A percentile compares a stretch with the other conserved stretches of the same genome.
phyloP scores from a whole-genome alignment of 2,797 vertebrate species.

The Morelia viridis region DNA sequence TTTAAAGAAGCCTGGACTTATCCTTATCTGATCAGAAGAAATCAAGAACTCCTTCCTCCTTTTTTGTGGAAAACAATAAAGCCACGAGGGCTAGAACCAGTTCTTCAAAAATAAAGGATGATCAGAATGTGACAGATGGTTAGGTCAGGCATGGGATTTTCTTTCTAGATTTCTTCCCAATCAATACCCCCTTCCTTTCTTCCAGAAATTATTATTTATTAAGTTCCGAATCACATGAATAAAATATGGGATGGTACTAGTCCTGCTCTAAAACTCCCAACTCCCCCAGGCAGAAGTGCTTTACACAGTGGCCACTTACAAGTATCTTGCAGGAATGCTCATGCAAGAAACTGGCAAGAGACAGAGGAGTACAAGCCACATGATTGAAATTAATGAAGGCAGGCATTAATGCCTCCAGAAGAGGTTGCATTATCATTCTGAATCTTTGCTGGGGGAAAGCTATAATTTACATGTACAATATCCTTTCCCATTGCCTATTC shows the following conservation, averaged over 20 bases:
- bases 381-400: slow-evolving; percentile 70
- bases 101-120: neutral
- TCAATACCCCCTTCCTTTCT: slow-evolving; percentile 25
- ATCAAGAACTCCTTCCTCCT: neutral
- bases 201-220: slow-evolving; percentile 30
- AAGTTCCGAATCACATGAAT: slow-evolving; percentile 47
- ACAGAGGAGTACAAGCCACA: slow-evolving; percentile 53
- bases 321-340: slow-evolving; percentile 54
- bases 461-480: slow-evolving; percentile 58
- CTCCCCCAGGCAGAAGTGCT: slow-evolving; percentile 65
- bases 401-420: slow-evolving; percentile 62
- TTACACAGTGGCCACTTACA: slow-evolving; percentile 56
- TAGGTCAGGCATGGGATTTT: neutral
- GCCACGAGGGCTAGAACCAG: neutral
- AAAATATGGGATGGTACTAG: slow-evolving; percentile 52
- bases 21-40: neutral
- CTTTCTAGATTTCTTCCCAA: neutral
- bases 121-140: neutral
- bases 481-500: slow-evolving; percentile 58
- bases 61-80: neutral
- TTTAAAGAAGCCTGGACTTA: neutral
- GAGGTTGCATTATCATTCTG: slow-evolving; percentile 55
- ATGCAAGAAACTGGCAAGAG: slow-evolving; percentile 54
- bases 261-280: slow-evolving; percentile 50
- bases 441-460: slow-evolving; percentile 47